Base-by-base conservation (phyloP, 2,113 vertebrate species). In the Potamarius usumacintae region DNA sequence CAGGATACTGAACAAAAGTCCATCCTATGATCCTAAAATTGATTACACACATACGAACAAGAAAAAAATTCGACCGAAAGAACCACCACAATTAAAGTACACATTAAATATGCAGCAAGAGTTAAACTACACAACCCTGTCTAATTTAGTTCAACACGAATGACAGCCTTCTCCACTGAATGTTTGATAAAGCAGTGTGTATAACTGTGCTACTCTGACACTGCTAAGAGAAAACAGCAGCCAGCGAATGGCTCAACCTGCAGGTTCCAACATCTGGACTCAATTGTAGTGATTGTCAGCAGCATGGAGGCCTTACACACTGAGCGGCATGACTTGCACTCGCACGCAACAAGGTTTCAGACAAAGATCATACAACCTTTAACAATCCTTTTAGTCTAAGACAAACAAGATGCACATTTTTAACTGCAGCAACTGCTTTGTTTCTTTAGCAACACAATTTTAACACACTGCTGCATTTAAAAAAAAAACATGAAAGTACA, bases 241-340 rank as follows among this genome's bases (percentile, higher is more conserved):
- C 60, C 67, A 85, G 82, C 77, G 42, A 88, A 81, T 85, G 65
- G 34, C 85, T 86, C 76, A 60, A 77, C 85, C 84, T 76, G 30
- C 10, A 78, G 81, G 82, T 88, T 80, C 34, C 87, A 90, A 76
- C 89, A 90, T 90, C 89, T 90, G 89, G 89, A 90, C 76, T 85
- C 67, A 88, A 90, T 88, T 82, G 87, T 74, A 74, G 69, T n/a
- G 57, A 88, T 84, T 72, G n/a, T 80, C 34, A 83, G 89, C 84
- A 88, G 87, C 82, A 88, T 63, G 34, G 85, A 84, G 85, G 81
- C 87, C 58, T 74, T 86, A 84, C 79, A 57, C 87, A 83, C 87
- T 83, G 76, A 85, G 81, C 62, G 74, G 81, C 87, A 90, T 67
- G 34, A 84, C 81, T 86, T 74, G 25, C 62, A 42, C 65, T 88